Evolutionary conservation across 2,888 invertebrate species (phyloP), one percentile per base, ranked within the genome.

Genomic region (Drosophila limbata): DNA sequence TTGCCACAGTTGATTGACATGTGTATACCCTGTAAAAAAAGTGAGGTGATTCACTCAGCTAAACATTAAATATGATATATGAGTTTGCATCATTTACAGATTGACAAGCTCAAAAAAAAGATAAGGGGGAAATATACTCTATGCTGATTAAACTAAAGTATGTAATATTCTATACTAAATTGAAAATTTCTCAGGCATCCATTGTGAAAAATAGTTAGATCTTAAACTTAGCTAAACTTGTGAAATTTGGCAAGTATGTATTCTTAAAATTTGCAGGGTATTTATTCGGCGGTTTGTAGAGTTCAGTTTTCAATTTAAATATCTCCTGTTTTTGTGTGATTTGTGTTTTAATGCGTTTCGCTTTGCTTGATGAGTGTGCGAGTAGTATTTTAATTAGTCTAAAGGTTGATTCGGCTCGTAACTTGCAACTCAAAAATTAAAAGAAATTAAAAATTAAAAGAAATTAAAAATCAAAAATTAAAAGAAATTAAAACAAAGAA

Each of bases 361-460:
- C 40, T 61, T 55, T 42, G 65, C 52, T 47, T 52, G 10, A 35
- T 59, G 15, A 45, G 5, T 56, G 35, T 45, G 45, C 45, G 56
- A 47, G 37, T 15, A 15, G 40, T 47, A 40, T 64, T 57, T 52
- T 68, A 68, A 68, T 64, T 64, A 57, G 68, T 57, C 47, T 35
- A 52, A 52, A 64, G 64, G 39, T 57, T 57, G 44, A 64, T 37
- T 50, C 31, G 11, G 17, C 42, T 60, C 37, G 44, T n/a, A 57
- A 33, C 35, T 53, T 13, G 31, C 6, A 19, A 19, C 45, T 45
- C n/a, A n/a, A 9, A 45, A 45, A 2, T 28, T 10, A 0, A 3
- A 47, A 15, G n/a, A n/a, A n/a, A n/a, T n/a, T n/a, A n/a, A 9
- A 45, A 45, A 2, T 28, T 10, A 0, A 3, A 47, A 15, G n/a